These are phyloP conservation scores for Orchestia grillus DNA, from an alignment of 1,140 invertebrate genomes.

Conservation along the genomic window DNA sequence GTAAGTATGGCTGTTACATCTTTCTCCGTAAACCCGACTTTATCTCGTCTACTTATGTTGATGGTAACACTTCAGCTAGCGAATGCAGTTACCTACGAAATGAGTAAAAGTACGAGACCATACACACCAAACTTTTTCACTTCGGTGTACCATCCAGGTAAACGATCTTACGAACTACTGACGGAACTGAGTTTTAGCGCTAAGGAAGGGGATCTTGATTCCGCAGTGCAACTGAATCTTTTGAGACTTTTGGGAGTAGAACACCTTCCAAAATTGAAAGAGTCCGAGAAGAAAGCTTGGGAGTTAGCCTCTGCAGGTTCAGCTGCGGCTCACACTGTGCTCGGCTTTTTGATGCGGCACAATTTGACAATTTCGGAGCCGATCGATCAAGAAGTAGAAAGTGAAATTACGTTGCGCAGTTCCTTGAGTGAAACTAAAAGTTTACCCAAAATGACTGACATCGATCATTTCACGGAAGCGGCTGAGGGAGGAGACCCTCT, in stretches of 20 bases:
- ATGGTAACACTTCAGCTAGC: background rate
- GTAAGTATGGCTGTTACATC: background rate
- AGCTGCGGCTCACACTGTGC: slow-evolving; percentile 41
- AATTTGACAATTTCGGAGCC: slow-evolving; percentile 25
- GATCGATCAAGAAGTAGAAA: background rate
- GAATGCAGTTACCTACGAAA: background rate
- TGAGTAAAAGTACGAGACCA: background rate
- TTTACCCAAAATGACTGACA: background rate
- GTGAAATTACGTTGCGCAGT: background rate
- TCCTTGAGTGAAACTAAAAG: background rate
- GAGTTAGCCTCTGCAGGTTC: background rate
- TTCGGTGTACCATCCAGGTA: slow-evolving; percentile 33
- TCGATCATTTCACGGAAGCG: slow-evolving; percentile 41
- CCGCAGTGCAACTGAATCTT: background rate
- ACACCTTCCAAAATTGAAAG: background rate
- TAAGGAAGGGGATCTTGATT: background rate
- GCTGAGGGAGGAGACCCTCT: slow-evolving; percentile 54
- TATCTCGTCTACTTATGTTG: background rate
- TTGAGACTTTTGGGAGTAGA: slow-evolving; percentile 9
- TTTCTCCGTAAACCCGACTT: background rate
- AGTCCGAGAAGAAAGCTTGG: background rate
- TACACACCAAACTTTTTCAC: slow-evolving; percentile 1
- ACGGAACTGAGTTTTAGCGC: background rate
- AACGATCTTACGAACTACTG: background rate
- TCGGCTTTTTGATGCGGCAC: slow-evolving; percentile 49